Evolutionary conservation across 2,797 vertebrate species (phyloP).

Genomic region (Austrolebias charrua): DNA sequence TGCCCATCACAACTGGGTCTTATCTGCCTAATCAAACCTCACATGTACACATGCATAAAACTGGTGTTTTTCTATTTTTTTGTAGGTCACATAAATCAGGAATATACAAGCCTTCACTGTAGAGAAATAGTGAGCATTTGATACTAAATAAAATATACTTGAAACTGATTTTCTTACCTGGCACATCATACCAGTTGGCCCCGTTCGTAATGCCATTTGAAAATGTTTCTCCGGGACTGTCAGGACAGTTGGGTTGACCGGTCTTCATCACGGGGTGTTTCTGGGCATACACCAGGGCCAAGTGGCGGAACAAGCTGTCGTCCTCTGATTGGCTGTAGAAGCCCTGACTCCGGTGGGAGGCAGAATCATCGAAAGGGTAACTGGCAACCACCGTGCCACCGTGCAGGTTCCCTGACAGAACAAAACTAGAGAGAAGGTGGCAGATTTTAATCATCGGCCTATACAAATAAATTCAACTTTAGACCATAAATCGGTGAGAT

Average conservation of each 20-base stretch:
- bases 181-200: constrained; percentile 93
- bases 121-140: neutral
- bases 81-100: no score
- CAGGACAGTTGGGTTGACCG: constrained; percentile 85
- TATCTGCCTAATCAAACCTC: no score
- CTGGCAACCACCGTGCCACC: constrained; percentile 96
- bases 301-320: constrained; percentile 87
- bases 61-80: no score
- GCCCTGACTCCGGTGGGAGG: constrained; percentile 73
- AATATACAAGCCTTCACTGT: no score
- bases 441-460: neutral
- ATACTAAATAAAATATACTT: neutral
- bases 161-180: constrained; percentile 78
- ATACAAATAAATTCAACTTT: neutral
- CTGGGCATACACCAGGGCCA: constrained; percentile 88
- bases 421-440: constrained; percentile 82
- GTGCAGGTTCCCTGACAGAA: constrained; percentile 94
- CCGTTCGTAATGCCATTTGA: constrained; percentile 94
- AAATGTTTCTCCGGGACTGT: constrained; percentile 81
- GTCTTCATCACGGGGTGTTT: constrained; percentile 94
- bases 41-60: neutral
- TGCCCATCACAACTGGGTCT: no score
- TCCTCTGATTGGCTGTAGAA: constrained; percentile 90
- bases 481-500: neutral
- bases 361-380: constrained; percentile 95